Percentiles rank a stretch among this genome's conserved stretches.
Evolutionary conservation across 2,888 invertebrate species (phyloP).

Genomic region (Desoria tigrina): DNA sequence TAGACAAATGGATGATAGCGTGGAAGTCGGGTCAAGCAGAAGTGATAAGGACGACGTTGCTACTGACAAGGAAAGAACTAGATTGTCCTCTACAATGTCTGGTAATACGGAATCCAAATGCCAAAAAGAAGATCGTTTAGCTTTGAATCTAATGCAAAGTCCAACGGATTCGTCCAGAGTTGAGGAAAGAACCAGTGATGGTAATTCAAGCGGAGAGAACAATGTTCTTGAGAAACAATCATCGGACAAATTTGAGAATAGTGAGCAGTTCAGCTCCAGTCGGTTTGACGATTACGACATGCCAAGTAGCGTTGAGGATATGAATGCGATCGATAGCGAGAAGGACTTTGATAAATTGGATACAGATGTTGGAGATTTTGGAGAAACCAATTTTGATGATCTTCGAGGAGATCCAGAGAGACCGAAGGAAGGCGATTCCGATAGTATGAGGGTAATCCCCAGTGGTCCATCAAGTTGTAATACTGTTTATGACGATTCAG

Average conservation of each 20-base stretch:
- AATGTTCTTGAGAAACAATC: slow-evolving; percentile 22
- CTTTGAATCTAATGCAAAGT: not conserved
- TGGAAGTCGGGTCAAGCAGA: not conserved
- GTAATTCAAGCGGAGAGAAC: not conserved
- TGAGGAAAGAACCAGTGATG: not conserved
- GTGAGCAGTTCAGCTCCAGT: not conserved
- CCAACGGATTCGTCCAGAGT: not conserved
- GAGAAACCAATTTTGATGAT: slow-evolving; percentile 48
- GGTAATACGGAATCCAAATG: not conserved
- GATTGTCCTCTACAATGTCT: not conserved
- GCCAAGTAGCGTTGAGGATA: slow-evolving; percentile 30
- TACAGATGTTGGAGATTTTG: slow-evolving; percentile 36
- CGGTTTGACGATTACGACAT: slow-evolving; percentile 39
- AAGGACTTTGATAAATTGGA: slow-evolving; percentile 2
- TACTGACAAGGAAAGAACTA: not conserved
- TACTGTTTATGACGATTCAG: slow-evolving; percentile 51
- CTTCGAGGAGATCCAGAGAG: slow-evolving; percentile 50
- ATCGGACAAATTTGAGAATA: slow-evolving; percentile 19
- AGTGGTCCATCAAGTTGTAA: slow-evolving; percentile 53
- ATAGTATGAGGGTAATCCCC: slow-evolving; percentile 52
- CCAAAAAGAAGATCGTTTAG: not conserved
- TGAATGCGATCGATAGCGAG: slow-evolving; percentile 20
- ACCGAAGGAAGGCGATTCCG: slow-evolving; percentile 52
- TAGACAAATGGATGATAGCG: not conserved
- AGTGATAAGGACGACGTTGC: not conserved